A percentile compares a stretch with the other conserved stretches of the same genome.
Conservation (phyloP, 2,113 vertebrate species). For the Zosterops pallidus region DNA sequence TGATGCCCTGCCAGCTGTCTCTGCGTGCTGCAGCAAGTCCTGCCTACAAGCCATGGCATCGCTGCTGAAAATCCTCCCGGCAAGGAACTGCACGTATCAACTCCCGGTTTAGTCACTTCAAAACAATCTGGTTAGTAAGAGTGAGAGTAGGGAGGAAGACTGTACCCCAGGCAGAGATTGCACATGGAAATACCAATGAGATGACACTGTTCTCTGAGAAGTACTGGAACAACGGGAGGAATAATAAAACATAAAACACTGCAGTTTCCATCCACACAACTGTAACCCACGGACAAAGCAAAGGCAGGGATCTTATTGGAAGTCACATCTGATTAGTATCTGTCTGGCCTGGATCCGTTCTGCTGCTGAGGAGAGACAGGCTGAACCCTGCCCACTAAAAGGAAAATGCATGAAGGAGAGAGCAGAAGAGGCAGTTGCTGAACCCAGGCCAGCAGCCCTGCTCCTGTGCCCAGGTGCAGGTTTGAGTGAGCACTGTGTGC, state of each 20-base stretch:
- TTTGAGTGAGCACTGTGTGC: neutral
- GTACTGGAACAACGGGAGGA: slow-evolving; percentile 4
- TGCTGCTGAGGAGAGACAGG: neutral
- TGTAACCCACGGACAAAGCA: neutral
- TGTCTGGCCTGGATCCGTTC: neutral
- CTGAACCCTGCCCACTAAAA: neutral
- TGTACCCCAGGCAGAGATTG: slow-evolving; percentile 38
- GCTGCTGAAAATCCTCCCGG: neutral
- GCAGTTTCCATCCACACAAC: neutral
- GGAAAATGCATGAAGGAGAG: neutral
- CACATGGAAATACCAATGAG: slow-evolving; percentile 42
- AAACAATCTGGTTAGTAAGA: slow-evolving; percentile 48
- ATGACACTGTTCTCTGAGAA: slow-evolving; percentile 37
- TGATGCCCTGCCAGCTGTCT: neutral
- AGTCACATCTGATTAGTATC: neutral
- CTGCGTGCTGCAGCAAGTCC: neutral
- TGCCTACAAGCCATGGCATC: neutral
- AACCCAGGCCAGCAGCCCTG: neutral
- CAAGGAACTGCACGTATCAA: neutral
- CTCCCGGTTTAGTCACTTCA: slow-evolving; percentile 33
- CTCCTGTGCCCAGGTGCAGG: neutral
- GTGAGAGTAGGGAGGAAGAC: slow-evolving; percentile 26
- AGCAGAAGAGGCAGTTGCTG: neutral
- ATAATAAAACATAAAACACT: slow-evolving; percentile 23
- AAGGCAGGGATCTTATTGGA: neutral